These are phyloP conservation scores for Drosophila bunnanda DNA, from an alignment of 2,888 invertebrate genomes.

Conservation along the genomic window DNA sequence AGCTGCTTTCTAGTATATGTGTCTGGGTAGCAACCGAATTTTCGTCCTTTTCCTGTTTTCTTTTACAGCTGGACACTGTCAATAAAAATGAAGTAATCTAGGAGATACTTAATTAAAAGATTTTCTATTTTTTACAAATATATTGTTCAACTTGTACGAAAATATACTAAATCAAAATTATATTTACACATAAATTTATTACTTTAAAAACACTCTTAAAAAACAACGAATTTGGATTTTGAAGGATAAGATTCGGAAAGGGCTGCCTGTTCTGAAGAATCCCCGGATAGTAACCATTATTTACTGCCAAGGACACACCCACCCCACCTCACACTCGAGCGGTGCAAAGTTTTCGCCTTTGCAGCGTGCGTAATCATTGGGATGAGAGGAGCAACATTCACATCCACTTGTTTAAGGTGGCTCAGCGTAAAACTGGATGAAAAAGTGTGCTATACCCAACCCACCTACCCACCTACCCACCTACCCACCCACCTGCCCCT, in stretches of 20 bases:
- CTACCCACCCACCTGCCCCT: constrained; percentile 12
- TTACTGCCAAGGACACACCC: constrained; percentile 71
- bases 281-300: constrained; percentile 64
- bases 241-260: constrained; percentile 20
- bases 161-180: neutral
- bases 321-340: neutral
- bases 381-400: constrained; percentile 34
- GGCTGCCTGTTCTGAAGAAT: constrained; percentile 51
- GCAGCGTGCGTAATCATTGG: constrained; percentile 26
- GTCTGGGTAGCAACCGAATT: constrained; percentile 49
- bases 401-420: constrained; percentile 42
- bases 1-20: constrained; percentile 12
- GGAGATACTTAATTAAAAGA: neutral
- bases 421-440: constrained; percentile 36
- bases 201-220: neutral
- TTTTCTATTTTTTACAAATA: too few species aligned
- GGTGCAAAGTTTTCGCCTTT: constrained; percentile 27
- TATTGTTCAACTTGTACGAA: too few species aligned
- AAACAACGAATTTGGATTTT: neutral
- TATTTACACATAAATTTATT: neutral
- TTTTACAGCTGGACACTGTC: constrained; percentile 28
- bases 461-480: constrained; percentile 13
- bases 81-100: neutral
- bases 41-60: constrained; percentile 1
- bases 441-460: constrained; percentile 54